Percentiles rank a stretch among this genome's conserved stretches.
Evolutionary conservation across 2,888 invertebrate species (phyloP).

Genomic region (Hemicrepidius hirtus): DNA sequence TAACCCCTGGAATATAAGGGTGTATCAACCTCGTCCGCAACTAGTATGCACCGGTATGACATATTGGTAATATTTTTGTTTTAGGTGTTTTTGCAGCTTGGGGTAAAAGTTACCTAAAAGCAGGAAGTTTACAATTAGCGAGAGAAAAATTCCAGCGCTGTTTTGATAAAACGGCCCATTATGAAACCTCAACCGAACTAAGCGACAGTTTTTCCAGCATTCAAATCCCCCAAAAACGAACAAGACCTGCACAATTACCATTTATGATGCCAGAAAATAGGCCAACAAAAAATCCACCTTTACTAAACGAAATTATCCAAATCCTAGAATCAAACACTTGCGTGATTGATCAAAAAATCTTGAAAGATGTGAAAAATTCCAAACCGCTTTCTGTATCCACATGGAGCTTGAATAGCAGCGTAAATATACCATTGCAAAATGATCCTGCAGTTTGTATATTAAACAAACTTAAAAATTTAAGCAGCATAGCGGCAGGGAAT

Average conservation of each 20-base stretch:
- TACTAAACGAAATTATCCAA: slow-evolving; percentile 82
- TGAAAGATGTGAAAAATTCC: slow-evolving; percentile 71
- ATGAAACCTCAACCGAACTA: slow-evolving; percentile 63
- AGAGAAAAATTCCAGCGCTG: slow-evolving; percentile 83
- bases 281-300: slow-evolving; percentile 78
- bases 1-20: no score
- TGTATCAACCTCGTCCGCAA: no score
- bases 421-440: slow-evolving; percentile 62
- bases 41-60: no score
- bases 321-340: slow-evolving; percentile 80
- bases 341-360: slow-evolving; percentile 73
- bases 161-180: slow-evolving; percentile 71
- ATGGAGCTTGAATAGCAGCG: slow-evolving; percentile 61
- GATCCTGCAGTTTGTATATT: slow-evolving; percentile 74
- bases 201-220: slow-evolving; percentile 51
- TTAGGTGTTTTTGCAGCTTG: slow-evolving; percentile 89
- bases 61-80: no score
- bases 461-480: slow-evolving; percentile 71
- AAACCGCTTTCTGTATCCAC: slow-evolving; percentile 59
- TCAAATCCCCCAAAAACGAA: slow-evolving; percentile 67
- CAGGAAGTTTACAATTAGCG: slow-evolving; percentile 86
- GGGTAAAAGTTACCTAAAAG: slow-evolving; percentile 88
- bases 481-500: slow-evolving; percentile 70
- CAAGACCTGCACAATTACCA: no score
- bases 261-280: slow-evolving; percentile 71